Evolutionary conservation across 2,888 invertebrate species (phyloP), one percentile per base, ranked within the genome.

Genomic region (Gari tellinella): DNA sequence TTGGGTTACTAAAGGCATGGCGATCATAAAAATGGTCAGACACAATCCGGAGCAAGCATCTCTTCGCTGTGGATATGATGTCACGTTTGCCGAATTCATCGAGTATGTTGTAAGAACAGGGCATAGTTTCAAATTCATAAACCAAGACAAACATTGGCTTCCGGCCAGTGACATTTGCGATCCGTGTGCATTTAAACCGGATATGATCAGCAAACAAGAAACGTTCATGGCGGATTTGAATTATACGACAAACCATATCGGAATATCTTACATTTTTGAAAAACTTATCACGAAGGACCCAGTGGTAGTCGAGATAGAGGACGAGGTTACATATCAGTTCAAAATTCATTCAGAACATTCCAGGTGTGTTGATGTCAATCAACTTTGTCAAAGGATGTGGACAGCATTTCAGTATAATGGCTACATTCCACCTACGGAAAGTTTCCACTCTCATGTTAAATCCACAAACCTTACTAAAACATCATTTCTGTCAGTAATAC

Each of bases 71-170:
- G 84, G 83, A 19, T 49, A 73, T 61, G 84, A 86, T 57, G 72
- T 86, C 8, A 84, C 82, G 15, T 86, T 86, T 53, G 43, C 63
- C 19, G 84, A 86, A 56, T 86, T 85, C 57, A 53, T 84, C 17
- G 31, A 70, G 14, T 77, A 66, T 40, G 76, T 83, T 3, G 40
- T 81, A 31, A 31, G 46, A 0, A 38, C 10, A 15, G 73, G 67
- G 2, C 74, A 70, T 37, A 23, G 41, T 14, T 17, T 65, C 2
- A 26, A 26, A 4, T 52, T 55, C 12, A 23, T 19, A 38, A 38
- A 56, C n/a, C 70, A 75, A 17, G 66, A 81, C 31, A 84, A 82
- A 37, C 86, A 86, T 63, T 86, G 83, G 82, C 55, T 72, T n/a
- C 84, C 86, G 2, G 79, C 79, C 8, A 53, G 75, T n/a, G 45